Conservation (phyloP, 1,140 invertebrate species). For the Acarapis woodi region DNA sequence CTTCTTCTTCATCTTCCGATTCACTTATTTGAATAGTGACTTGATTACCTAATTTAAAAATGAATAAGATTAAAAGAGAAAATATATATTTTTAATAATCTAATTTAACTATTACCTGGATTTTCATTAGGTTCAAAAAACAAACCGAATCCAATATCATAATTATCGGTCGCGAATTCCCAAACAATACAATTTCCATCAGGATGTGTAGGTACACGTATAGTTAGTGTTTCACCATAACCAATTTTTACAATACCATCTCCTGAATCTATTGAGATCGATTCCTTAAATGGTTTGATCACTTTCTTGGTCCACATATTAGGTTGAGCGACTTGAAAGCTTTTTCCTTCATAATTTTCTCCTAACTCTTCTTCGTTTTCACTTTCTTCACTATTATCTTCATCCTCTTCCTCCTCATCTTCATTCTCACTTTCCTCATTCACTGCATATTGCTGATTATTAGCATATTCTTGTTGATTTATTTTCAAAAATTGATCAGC, state of each 20-base stretch:
- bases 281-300: constrained; percentile 65
- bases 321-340: constrained; percentile 39
- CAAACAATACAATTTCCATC: constrained; percentile 84
- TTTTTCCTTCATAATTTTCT: constrained; percentile 1
- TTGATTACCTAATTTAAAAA: too few relatives aligned
- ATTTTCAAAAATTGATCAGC: too few relatives aligned
- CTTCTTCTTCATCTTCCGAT: constrained; percentile 54
- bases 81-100: too few relatives aligned
- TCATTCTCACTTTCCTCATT: background rate
- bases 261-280: constrained; percentile 43
- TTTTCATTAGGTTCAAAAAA: constrained; percentile 92
- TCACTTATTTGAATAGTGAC: constrained; percentile 68
- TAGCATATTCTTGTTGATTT: too few relatives aligned
- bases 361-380: background rate
- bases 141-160: constrained; percentile 94
- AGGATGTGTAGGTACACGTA: constrained; percentile 83
- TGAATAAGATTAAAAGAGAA: too few relatives aligned
- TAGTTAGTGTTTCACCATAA: constrained; percentile 88
- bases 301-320: constrained; percentile 83
- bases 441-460: too few relatives aligned
- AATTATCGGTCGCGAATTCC: constrained; percentile 96
- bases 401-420: background rate
- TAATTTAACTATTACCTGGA: too few relatives aligned
- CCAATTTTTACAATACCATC: constrained; percentile 83
- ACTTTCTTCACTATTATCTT: background rate